Evolutionary conservation across 2,888 invertebrate genomes (phyloP).

Genomic region (Brachylomia viminalis): DNA sequence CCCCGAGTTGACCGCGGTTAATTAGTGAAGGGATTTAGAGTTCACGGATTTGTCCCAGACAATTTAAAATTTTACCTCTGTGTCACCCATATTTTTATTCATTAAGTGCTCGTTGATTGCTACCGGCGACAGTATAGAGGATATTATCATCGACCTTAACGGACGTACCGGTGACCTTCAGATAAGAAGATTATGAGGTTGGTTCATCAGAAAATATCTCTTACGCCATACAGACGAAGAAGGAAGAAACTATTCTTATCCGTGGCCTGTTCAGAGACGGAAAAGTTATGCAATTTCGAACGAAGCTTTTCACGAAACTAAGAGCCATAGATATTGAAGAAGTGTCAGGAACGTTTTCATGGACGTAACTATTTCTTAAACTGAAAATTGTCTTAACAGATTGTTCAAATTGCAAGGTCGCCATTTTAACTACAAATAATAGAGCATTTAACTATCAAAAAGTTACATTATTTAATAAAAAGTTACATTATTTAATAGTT

Average conservation of each 20-base stretch:
- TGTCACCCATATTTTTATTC: neutral
- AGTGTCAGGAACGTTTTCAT: neutral
- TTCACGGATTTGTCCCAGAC: neutral
- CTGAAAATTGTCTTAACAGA: neutral
- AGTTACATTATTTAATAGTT: too few species aligned
- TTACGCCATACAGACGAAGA: neutral
- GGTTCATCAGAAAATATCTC: neutral
- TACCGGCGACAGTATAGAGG: neutral
- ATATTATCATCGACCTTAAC: neutral
- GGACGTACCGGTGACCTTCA: neutral
- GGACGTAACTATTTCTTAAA: neutral
- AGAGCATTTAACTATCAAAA: too few species aligned
- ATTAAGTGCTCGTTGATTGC: neutral
- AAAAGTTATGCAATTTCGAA: neutral
- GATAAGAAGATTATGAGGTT: neutral
- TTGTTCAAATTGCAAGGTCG: neutral
- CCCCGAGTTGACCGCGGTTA: slow-evolving; percentile 49
- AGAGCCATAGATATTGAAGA: too few species aligned
- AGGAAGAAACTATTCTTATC: neutral
- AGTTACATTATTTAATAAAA: too few species aligned
- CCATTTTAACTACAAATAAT: neutral
- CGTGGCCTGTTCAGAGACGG: neutral
- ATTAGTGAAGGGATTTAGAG: slow-evolving; percentile 31
- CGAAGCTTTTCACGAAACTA: neutral
- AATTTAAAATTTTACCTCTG: neutral